Percentiles rank a stretch among this genome's conserved stretches.
These are phyloP conservation scores for Saguinus midas DNA, from an alignment of 2,113 vertebrate species.

Conservation along the genomic window DNA sequence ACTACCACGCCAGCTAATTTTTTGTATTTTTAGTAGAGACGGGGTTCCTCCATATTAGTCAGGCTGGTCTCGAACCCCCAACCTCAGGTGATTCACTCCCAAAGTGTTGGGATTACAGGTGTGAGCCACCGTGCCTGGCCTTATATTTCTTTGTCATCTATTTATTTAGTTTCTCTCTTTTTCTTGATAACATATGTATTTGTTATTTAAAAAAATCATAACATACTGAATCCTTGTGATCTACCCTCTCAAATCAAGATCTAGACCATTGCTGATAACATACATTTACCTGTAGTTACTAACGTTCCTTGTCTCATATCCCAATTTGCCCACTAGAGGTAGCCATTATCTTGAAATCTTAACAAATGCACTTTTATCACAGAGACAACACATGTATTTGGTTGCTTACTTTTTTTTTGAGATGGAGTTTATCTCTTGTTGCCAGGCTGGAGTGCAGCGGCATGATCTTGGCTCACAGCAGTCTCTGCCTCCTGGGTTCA, in stretches of 20 bases:
- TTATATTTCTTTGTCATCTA: not conserved
- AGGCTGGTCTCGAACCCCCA: too few relatives aligned
- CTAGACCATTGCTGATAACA: not conserved
- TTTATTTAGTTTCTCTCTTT: not conserved
- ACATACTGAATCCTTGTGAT: not conserved
- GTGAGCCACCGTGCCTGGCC: too few relatives aligned
- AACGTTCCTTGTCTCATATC: not conserved
- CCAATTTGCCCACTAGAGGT: not conserved
- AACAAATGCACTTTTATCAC: not conserved
- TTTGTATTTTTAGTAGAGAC: too few relatives aligned
- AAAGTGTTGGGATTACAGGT: too few relatives aligned
- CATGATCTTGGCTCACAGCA: too few relatives aligned
- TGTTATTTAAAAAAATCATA: not conserved
- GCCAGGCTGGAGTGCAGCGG: too few relatives aligned
- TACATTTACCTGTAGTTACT: not conserved
- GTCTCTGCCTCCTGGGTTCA: too few relatives aligned
- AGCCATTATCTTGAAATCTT: not conserved
- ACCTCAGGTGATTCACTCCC: too few relatives aligned
- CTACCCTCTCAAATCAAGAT: not conserved
- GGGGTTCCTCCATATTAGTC: too few relatives aligned
- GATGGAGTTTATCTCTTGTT: too few relatives aligned
- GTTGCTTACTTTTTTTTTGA: not conserved
- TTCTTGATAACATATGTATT: not conserved
- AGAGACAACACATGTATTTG: not conserved
- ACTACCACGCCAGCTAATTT: too few relatives aligned